Evolutionary conservation across 2,888 invertebrate genomes (phyloP), one percentile per base, ranked within the genome.

Genomic region (Cephus pulcher): DNA sequence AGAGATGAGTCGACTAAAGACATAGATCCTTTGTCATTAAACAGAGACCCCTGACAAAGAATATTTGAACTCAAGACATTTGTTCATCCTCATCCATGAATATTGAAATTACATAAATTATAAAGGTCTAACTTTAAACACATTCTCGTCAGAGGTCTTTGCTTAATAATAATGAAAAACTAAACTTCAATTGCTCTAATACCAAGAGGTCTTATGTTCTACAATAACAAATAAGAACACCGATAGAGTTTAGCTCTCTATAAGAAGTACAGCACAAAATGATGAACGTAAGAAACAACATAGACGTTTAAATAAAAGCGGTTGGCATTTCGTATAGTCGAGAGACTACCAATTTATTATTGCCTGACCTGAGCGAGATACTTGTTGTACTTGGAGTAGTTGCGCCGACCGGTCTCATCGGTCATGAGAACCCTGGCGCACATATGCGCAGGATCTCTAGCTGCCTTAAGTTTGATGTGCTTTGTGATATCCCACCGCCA

Each of bases 401-500:
- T 97, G 84, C 97, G 94, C 82, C 97, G 93, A 12, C 98, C 98
- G 69, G 97, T 97, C 92, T 97, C 97, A 90, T 98, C 97, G 75
- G 97, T 97, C 95, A 98, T 96, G 78, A 98, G 93, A 73, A 98
- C 97, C 92, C 96, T 95, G 75, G 96, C 96, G 81, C 94, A 94
- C 86, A 95, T 94, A 91, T 98, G 98, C 75, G 95, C 95, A 76
- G 95, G 95, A 92, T 97, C 97, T 82, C 97, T 94, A 34, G 96
- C 96, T 11, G 96, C 96, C 93, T 97, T 98, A 86, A 98, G 93
- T 88, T 97, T 96, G 83, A 98, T 98, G 91, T 99, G 99, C 91
- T 98, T 97, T 35, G 97, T 97, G 80, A 98, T 97, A 92, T 98
- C 98, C 97, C 98, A 98, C 83, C 98, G 95, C 98, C 98, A 98